Evolutionary conservation across 2,888 invertebrate species (phyloP).

Genomic region (Pollenia labialis): DNA sequence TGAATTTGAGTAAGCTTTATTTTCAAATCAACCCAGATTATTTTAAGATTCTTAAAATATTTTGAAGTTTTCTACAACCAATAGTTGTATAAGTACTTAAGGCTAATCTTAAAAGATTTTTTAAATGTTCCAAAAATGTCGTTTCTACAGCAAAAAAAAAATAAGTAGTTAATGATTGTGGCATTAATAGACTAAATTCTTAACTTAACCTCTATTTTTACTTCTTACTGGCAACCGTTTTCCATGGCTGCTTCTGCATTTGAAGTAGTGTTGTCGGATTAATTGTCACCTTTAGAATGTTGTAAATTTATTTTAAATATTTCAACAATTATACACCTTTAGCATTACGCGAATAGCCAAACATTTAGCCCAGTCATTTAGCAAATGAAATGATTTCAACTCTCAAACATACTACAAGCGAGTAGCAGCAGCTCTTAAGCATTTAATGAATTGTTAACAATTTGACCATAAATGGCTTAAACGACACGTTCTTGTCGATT

Average conservation of each 20-base stretch:
- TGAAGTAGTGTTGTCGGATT: conserved; percentile 47
- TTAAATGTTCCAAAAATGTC: conserved; percentile 58
- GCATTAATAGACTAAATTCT: conserved; percentile 59
- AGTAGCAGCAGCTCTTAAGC: conserved; percentile 49
- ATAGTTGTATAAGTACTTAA: neutral
- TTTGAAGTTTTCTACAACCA: neutral
- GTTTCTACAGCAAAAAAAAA: neutral
- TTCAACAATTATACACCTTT: conserved; percentile 73
- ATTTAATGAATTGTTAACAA: conserved; percentile 73
- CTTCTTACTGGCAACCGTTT: neutral
- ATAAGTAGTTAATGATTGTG: conserved; percentile 13
- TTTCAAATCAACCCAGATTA: too few species aligned
- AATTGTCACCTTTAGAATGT: conserved; percentile 73
- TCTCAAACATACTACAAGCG: conserved; percentile 32
- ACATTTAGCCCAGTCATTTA: neutral
- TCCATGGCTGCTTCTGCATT: neutral
- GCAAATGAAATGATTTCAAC: conserved; percentile 60
- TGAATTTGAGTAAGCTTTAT: neutral
- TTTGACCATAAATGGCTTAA: conserved; percentile 72
- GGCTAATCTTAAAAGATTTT: conserved; percentile 43
- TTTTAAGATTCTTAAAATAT: neutral
- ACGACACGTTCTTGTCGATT: conserved; percentile 73
- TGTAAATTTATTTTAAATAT: conserved; percentile 68
- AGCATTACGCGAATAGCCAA: conserved; percentile 21
- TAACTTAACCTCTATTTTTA: conserved; percentile 58